Conservation (phyloP, 2,113 vertebrate species). For the Zingel zingel region DNA sequence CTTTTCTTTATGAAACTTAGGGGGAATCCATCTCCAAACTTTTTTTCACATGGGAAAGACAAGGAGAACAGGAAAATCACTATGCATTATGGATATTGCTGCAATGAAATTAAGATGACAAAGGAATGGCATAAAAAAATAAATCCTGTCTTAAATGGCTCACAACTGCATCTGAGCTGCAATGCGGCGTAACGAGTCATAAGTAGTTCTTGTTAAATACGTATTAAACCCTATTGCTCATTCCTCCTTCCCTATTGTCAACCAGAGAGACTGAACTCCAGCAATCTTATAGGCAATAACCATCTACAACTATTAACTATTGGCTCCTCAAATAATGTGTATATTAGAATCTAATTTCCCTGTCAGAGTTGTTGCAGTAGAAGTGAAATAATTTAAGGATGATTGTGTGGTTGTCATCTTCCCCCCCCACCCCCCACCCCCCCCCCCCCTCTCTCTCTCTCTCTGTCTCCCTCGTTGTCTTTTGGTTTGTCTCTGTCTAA, state of each 20-base stretch:
- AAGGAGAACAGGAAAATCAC: slow-evolving; percentile 49
- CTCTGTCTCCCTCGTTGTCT: neutral
- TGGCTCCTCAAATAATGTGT: slow-evolving; percentile 51
- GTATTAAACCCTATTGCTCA: slow-evolving; percentile 61
- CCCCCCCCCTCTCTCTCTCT: neutral
- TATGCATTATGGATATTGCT: slow-evolving; percentile 74
- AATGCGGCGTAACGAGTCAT: slow-evolving; percentile 69
- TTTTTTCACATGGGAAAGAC: slow-evolving; percentile 72
- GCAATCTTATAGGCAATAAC: slow-evolving; percentile 50
- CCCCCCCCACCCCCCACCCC: too few relatives aligned
- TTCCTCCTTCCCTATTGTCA: slow-evolving; percentile 40
- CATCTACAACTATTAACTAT: slow-evolving; percentile 61
- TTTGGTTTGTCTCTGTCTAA: slow-evolving; percentile 20
- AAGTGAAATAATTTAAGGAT: slow-evolving; percentile 39
- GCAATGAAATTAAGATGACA: slow-evolving; percentile 74
- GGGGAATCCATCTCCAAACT: slow-evolving; percentile 70
- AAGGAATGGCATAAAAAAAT: slow-evolving; percentile 54
- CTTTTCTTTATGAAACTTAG: slow-evolving; percentile 70
- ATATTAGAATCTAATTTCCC: slow-evolving; percentile 41
- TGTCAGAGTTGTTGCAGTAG: slow-evolving; percentile 29
- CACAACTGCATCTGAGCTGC: slow-evolving; percentile 66
- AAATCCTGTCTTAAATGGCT: slow-evolving; percentile 55
- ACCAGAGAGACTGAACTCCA: slow-evolving; percentile 30
- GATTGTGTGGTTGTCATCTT: neutral
- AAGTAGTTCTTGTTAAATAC: slow-evolving; percentile 65